Evolutionary conservation across 2,113 vertebrate species (phyloP).

Genomic region (Dascyllus trimaculatus): DNA sequence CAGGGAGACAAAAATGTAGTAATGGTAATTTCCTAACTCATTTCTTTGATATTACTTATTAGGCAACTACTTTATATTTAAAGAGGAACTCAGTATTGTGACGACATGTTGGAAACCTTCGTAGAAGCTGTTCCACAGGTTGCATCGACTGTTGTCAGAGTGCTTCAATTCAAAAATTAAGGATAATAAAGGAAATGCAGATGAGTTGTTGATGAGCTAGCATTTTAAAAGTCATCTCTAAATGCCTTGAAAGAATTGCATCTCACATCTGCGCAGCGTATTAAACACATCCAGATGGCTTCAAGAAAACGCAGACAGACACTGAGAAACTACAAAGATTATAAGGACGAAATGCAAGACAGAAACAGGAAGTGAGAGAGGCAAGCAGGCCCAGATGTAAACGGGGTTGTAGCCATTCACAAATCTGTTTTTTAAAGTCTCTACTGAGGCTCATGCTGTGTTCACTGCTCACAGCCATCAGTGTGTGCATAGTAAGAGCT

Average conservation of each 20-base stretch:
- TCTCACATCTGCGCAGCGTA: neutral
- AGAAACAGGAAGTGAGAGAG: neutral
- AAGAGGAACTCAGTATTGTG: too few relatives aligned
- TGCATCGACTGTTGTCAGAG: too few relatives aligned
- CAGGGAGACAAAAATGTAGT: too few relatives aligned
- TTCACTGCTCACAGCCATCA: neutral
- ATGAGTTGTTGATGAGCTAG: neutral
- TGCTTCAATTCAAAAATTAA: neutral
- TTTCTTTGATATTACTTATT: too few relatives aligned
- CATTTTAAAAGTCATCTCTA: neutral
- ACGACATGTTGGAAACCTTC: too few relatives aligned
- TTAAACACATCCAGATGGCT: neutral
- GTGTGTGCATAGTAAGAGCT: neutral
- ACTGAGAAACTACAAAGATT: slow-evolving; percentile 8
- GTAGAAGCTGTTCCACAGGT: too few relatives aligned
- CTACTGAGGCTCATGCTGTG: neutral
- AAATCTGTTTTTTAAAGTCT: neutral
- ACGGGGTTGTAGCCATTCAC: neutral
- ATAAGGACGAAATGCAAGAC: neutral
- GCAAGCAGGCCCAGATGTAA: neutral
- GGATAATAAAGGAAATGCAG: neutral
- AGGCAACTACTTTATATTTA: too few relatives aligned
- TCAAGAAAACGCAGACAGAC: neutral
- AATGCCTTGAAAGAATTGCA: neutral
- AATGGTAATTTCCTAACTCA: too few relatives aligned